Conservation (phyloP, 2,113 vertebrate genomes). For the Scopus umbretta region DNA sequence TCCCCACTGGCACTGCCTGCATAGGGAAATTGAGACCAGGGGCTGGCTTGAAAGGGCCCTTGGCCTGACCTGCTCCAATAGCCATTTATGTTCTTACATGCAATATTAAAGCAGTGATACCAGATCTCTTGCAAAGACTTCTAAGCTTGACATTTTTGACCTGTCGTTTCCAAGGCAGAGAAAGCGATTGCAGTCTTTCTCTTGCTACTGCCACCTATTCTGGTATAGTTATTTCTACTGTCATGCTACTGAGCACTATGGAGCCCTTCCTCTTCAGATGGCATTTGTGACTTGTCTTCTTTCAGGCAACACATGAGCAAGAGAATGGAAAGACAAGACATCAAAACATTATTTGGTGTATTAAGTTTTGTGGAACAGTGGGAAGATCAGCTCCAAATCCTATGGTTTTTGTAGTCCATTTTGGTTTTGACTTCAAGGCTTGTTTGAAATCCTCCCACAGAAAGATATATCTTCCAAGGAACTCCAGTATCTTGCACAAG, state of each 20-base stretch:
- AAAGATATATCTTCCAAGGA: slow-evolving; percentile 45
- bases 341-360: neutral
- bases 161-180: neutral
- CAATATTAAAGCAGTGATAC: neutral
- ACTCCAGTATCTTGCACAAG: neutral
- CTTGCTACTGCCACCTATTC: neutral
- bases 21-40: neutral
- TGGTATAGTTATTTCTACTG: neutral
- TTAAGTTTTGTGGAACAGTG: neutral
- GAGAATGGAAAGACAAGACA: neutral
- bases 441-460: slow-evolving; percentile 62
- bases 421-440: slow-evolving; percentile 63
- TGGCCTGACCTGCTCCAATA: neutral
- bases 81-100: neutral
- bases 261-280: neutral
- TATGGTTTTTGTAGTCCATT: slow-evolving; percentile 21
- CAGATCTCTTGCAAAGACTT: neutral
- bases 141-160: neutral
- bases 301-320: neutral
- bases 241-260: neutral
- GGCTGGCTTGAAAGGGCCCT: neutral
- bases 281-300: neutral
- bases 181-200: neutral
- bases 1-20: neutral
- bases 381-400: neutral